Percentiles rank a stretch among this genome's conserved stretches.
Evolutionary conservation across 2,797 vertebrate genomes (phyloP).

Genomic region (Serranus cabrilla): DNA sequence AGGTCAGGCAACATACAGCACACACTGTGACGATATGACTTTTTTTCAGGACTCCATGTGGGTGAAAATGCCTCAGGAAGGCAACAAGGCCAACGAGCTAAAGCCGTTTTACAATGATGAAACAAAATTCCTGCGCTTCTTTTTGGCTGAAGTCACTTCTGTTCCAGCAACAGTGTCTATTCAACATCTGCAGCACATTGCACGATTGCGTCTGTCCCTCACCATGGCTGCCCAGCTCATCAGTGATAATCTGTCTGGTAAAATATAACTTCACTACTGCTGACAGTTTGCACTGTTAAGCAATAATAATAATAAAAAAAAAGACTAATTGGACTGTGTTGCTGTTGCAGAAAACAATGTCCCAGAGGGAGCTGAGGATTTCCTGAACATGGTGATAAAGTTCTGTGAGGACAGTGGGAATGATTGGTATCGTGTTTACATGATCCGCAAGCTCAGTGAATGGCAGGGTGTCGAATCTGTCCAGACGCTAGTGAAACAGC

Average conservation of each 20-base stretch:
- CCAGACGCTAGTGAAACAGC: constrained; percentile 46
- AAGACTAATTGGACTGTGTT: not conserved
- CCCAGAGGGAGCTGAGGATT: constrained; percentile 31
- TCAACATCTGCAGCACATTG: constrained; percentile 50
- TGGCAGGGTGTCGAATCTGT: constrained; percentile 24
- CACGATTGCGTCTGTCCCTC: constrained; percentile 48
- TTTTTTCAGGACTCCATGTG: constrained; percentile 63
- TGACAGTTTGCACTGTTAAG: not conserved
- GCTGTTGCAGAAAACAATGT: constrained; percentile 20
- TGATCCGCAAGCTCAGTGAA: constrained; percentile 57
- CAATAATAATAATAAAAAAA: not conserved
- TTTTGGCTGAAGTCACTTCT: constrained; percentile 10
- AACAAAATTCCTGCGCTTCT: constrained; percentile 21
- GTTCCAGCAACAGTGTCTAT: constrained; percentile 32
- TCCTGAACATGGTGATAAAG: constrained; percentile 37
- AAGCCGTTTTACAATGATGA: constrained; percentile 12
- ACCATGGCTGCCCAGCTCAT: constrained; percentile 42
- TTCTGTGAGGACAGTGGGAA: constrained; percentile 55
- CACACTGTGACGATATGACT: no score
- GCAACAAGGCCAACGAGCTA: not conserved
- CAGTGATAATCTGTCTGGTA: constrained; percentile 41
- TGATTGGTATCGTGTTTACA: constrained; percentile 60
- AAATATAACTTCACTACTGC: not conserved
- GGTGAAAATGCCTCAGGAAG: constrained; percentile 53
- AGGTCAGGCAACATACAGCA: no score